These are phyloP conservation scores for Scolopax rusticola DNA, from an alignment of 2,797 vertebrate species.

Conservation along the genomic window DNA sequence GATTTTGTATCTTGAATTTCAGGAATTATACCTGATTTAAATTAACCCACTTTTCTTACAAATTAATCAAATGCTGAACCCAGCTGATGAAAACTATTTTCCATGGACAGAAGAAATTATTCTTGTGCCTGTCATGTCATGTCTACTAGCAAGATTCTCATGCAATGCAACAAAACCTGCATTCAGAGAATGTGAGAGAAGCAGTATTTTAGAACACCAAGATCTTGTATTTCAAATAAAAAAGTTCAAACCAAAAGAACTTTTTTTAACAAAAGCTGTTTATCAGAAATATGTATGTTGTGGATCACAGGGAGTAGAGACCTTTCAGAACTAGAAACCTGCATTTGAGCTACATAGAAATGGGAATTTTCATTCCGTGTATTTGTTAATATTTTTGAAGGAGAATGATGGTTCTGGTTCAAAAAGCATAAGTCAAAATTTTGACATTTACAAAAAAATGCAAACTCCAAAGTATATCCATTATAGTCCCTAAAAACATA, in stretches of 20 bases:
- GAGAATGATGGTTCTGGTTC: not conserved
- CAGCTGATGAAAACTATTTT: not conserved
- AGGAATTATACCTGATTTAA: slow-evolving; percentile 20
- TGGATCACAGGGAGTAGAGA: not conserved
- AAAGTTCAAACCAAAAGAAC: not conserved
- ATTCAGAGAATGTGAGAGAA: not conserved
- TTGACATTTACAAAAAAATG: not conserved
- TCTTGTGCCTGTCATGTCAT: not conserved
- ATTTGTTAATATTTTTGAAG: no score
- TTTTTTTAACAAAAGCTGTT: not conserved
- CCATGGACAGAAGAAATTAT: not conserved
- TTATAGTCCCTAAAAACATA: not conserved
- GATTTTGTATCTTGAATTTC: not conserved
- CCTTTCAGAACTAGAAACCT: not conserved
- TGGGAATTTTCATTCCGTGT: not conserved
- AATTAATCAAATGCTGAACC: slow-evolving; percentile 9
- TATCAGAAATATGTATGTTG: not conserved
- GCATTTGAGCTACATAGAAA: not conserved
- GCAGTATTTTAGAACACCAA: not conserved
- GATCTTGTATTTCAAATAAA: not conserved
- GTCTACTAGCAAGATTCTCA: not conserved
- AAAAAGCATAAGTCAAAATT: not conserved
- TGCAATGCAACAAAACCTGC: not conserved
- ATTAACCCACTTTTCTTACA: slow-evolving; percentile 37
- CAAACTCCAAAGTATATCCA: not conserved